These are phyloP conservation scores for Rhinogobio ventralis DNA, from an alignment of 2,797 vertebrate genomes.

Conservation along the genomic window DNA sequence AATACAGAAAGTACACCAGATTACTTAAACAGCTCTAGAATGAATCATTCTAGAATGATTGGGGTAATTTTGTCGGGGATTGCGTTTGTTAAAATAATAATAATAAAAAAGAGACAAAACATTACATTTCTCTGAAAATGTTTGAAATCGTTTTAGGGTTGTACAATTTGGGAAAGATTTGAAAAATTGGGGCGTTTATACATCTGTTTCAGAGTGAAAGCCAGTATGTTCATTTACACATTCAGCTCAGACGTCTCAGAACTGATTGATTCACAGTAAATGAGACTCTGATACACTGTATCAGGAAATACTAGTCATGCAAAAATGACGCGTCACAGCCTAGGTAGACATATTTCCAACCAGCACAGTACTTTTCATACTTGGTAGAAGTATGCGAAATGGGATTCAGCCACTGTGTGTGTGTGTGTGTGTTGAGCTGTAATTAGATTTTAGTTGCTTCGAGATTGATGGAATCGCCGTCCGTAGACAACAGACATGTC, in stretches of 20 bases:
- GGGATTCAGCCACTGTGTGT: slow-evolving; percentile 68
- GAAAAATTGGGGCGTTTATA: too few species aligned
- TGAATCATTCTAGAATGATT: neutral
- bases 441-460: slow-evolving; percentile 77
- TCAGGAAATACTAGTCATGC: neutral
- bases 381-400: neutral
- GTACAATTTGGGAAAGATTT: neutral
- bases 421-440: slow-evolving; percentile 75
- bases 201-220: too few species aligned
- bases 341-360: too few species aligned
- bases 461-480: slow-evolving; percentile 69
- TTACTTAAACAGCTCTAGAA: too few species aligned
- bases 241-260: neutral
- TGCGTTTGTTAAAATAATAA: neutral
- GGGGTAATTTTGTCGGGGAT: neutral
- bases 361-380: neutral
- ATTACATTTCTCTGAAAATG: too few species aligned
- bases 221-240: too few species aligned
- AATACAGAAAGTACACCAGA: neutral
- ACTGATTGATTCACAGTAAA: neutral
- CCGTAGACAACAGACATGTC: slow-evolving; percentile 69
- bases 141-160: neutral
- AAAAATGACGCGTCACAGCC: too few species aligned
- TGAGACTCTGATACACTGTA: neutral
- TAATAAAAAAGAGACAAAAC: neutral